Evolutionary conservation across 2,797 vertebrate genomes (phyloP).

Genomic region (Enteromius unitaeniatus): DNA sequence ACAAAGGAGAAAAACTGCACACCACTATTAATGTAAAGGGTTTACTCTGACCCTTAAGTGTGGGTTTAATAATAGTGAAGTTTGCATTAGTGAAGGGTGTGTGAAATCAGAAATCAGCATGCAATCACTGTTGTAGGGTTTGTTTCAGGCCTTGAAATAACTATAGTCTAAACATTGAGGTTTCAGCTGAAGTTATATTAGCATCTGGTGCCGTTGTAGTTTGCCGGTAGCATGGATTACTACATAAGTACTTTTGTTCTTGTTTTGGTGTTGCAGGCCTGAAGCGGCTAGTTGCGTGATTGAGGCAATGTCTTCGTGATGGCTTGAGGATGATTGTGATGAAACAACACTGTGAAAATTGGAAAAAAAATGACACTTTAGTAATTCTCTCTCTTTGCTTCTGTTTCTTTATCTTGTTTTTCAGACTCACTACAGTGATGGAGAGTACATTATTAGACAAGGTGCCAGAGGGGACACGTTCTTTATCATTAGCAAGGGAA

Average conservation of each 20-base stretch:
- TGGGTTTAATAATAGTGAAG: not conserved
- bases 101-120: not conserved
- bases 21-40: not conserved
- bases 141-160: not conserved
- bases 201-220: not conserved
- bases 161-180: not conserved
- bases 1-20: not conserved
- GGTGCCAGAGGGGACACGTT: conserved; percentile 90
- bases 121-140: not conserved
- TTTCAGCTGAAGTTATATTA: not conserved
- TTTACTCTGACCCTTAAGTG: not conserved
- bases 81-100: not conserved
- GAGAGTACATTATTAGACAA: conserved; percentile 88
- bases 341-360: conserved; percentile 29
- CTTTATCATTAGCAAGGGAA: conserved; percentile 91
- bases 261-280: not conserved
- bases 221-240: not conserved
- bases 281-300: not conserved
- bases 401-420: conserved; percentile 3
- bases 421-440: conserved; percentile 87
- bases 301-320: not conserved
- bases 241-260: not conserved
- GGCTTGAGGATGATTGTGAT: conserved; percentile 25
- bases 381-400: conserved; percentile 20
- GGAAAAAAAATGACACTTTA: conserved; percentile 16